Evolutionary conservation across 2,797 vertebrate species (phyloP).

Genomic region (Prionace glauca): DNA sequence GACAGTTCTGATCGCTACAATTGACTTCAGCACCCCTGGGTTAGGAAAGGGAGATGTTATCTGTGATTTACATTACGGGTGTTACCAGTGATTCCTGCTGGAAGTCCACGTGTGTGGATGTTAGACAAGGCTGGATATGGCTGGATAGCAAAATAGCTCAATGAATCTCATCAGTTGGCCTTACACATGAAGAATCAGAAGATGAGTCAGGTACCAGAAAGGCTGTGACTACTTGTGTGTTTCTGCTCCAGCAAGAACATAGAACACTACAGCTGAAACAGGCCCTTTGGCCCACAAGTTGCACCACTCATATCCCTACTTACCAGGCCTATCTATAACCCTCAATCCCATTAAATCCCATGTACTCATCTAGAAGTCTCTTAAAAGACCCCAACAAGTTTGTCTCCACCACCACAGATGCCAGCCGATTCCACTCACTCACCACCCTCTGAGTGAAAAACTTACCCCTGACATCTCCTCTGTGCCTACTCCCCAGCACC

Average conservation of each 20-base stretch:
- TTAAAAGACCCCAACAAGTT: too few relatives aligned
- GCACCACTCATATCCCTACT: too few relatives aligned
- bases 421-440: too few relatives aligned
- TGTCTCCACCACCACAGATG: too few relatives aligned
- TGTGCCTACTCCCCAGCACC: too few relatives aligned
- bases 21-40: neutral
- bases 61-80: neutral
- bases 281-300: too few relatives aligned
- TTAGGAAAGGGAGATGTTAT: neutral
- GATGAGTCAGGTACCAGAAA: neutral
- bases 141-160: neutral
- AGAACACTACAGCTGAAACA: too few relatives aligned
- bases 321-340: too few relatives aligned
- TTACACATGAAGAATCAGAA: neutral
- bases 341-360: too few relatives aligned
- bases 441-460: too few relatives aligned
- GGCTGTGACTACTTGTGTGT: neutral
- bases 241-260: neutral
- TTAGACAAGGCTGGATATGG: neutral
- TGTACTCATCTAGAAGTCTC: too few relatives aligned
- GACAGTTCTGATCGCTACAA: neutral
- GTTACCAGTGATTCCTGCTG: neutral
- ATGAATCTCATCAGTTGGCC: neutral
- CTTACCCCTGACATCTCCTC: too few relatives aligned
- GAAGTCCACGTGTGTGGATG: neutral